Percentiles rank a stretch among this genome's conserved stretches.
Evolutionary conservation across 2,113 vertebrate species (phyloP).

Genomic region (Phoenicopterus ruber): DNA sequence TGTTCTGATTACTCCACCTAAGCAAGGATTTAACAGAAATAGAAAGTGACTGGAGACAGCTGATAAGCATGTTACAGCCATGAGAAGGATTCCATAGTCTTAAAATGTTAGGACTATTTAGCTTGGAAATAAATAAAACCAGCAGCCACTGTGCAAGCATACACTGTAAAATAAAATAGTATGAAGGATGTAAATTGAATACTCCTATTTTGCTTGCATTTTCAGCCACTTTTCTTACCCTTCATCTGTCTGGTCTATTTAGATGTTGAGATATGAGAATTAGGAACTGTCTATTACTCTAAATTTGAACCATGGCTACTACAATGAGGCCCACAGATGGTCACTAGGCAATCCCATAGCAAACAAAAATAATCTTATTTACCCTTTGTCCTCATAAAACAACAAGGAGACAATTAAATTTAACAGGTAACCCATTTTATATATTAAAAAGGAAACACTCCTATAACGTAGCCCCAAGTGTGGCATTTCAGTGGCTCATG

Average conservation of each 20-base stretch:
- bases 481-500: background rate
- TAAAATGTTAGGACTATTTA: background rate
- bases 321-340: background rate
- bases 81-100: background rate
- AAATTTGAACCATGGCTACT: background rate
- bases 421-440: background rate
- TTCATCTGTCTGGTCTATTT: background rate
- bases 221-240: background rate
- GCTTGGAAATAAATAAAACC: slow-evolving; percentile 7
- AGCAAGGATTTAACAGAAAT: background rate
- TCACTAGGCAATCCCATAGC: background rate
- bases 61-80: background rate
- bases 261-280: background rate
- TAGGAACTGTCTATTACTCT: background rate
- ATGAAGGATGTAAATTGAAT: background rate
- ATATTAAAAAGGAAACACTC: background rate
- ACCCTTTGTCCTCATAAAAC: background rate
- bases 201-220: background rate
- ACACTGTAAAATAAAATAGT: background rate
- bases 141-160: background rate
- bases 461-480: background rate
- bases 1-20: slow-evolving; percentile 1
- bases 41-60: background rate
- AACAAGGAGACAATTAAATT: background rate
- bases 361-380: slow-evolving; percentile 17